A percentile compares a stretch with the other conserved stretches of the same genome.
These are phyloP conservation scores for Cyanoliseus patagonus DNA, from an alignment of 2,113 vertebrate genomes.

Conservation along the genomic window DNA sequence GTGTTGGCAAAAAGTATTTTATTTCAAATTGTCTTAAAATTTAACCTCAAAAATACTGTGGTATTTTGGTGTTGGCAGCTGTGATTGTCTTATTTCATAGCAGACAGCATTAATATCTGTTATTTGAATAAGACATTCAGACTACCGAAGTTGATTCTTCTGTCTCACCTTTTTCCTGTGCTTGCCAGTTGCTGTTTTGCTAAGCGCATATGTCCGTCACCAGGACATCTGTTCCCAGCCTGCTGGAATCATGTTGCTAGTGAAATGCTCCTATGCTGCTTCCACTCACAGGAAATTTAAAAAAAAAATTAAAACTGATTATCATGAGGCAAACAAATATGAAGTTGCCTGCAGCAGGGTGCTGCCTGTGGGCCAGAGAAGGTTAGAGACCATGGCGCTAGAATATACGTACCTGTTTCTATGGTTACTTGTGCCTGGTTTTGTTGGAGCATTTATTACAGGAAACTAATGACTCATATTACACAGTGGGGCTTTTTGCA, in stretches of 20 bases:
- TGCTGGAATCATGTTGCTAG: background rate
- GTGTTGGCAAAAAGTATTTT: background rate
- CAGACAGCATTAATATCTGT: background rate
- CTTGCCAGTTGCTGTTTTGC: background rate
- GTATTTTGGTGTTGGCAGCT: background rate
- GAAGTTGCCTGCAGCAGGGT: background rate
- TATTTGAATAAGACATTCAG: background rate
- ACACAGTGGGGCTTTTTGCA: conserved; percentile 47
- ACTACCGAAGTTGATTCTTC: background rate
- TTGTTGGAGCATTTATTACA: conserved; percentile 34
- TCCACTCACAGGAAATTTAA: conserved; percentile 47
- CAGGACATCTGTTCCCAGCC: background rate
- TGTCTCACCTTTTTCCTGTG: background rate
- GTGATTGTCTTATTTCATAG: conserved; percentile 22
- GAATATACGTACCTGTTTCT: conserved; percentile 37
- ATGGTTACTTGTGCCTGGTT: conserved; percentile 38
- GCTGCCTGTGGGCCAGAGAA: background rate
- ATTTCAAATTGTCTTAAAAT: background rate
- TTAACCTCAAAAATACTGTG: background rate
- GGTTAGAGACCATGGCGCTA: background rate
- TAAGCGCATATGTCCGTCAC: background rate
- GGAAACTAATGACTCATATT: conserved; percentile 42
- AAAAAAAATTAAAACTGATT: conserved; percentile 45
- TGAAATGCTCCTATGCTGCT: background rate
- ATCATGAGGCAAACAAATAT: background rate